Evolutionary conservation across 2,113 vertebrate genomes (phyloP), one percentile per base, ranked within the genome.

Genomic region (Labrus mixtus): DNA sequence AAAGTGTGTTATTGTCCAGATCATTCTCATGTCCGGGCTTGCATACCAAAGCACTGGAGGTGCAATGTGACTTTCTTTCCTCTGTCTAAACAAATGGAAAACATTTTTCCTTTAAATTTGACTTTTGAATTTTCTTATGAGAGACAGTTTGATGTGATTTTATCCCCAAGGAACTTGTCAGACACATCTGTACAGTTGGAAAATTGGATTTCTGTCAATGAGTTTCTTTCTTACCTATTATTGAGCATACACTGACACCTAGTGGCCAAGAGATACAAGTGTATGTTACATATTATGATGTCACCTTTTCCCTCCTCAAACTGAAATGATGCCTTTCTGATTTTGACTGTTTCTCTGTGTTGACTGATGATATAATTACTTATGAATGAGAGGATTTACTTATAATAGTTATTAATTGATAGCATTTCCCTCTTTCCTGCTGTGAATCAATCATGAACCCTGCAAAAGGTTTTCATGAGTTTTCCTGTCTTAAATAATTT

Each of bases 191-290:
- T 41, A 17, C 17, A 3, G 1, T 10, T 23, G 13, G 0, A 12
- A 60, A 23, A 33, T 37, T 10, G 2, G 3, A 10, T 23, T 45
- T 20, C 4, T 56, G 20, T 36, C 22, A 9, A 8, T 72, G 10
- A 7, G n/a, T 20, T 39, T 57, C 17, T 17, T 22, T 9, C 1
- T 4, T 17, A 4, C 10, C 46, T 37, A 83, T 86, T 86, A 53
- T 41, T 87, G 15, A 59, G 41, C 48, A 2, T 73, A 87, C 59
- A 36, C 77, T 91, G 91, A 78, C 92, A 88, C 65, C 91, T 90
- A 75, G 84, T 88, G 92, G 82, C 41, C 20, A 55, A 57, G 0
- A 78, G 6, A 11, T 77, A 59, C 33, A 72, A 43, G 17, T 83
- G 37, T 22, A 12, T 39, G 55, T 41, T 4, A 43, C 0, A 46